Base-by-base conservation (phyloP, 2,797 vertebrate genomes). In the Ispidina lecontei region DNA sequence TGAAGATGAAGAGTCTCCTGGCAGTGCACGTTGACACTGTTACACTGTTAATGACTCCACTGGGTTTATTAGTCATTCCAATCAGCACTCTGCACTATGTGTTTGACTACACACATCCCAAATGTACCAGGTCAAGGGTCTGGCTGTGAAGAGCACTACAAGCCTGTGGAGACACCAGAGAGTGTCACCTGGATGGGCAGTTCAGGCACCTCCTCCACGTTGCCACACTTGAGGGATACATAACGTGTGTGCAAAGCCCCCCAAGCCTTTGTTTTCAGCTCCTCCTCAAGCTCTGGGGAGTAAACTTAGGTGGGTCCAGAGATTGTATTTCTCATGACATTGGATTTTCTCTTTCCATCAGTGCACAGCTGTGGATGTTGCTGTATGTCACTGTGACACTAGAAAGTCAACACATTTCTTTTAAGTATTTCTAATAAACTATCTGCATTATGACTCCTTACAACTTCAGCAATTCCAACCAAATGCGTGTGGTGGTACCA, bases 1-100 rank as follows among this genome's bases (percentile, higher is more conserved):
- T 70, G 64, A 80, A 63, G 71, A 91, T 90, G 67, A 73, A 74
- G 58, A 80, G 64, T 26, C 56, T 92, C 80, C 37, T 9, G 56
- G 49, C 29, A 56, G 64, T 14, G 35, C 33, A 9, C 2, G 11
- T 54, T 65, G 43, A 58, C 58, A 8, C 14, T 21, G 26, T 29
- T 55, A 33, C 1, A 14, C 29, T 41, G 15, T 11, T 58, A 60
- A 72, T 14, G 10, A 75, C 71, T 86, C 69, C 20, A 29, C 14
- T 60, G 68, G 60, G 89, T 78, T 70, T 54, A 52, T 69, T 7
- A 89, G 55, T 14, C 23, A 69, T 83, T 80, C 84, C 54, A 56
- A 55, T 21, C 64, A 84, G 25, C 6, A 17, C 73, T 19, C 46
- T 70, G 49, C 46, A 39, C 19, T 65, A 13, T 29, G 49, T 56